phyloP scores from a whole-genome alignment of 1,140 invertebrate species.

The Cydia pomonella region DNA sequence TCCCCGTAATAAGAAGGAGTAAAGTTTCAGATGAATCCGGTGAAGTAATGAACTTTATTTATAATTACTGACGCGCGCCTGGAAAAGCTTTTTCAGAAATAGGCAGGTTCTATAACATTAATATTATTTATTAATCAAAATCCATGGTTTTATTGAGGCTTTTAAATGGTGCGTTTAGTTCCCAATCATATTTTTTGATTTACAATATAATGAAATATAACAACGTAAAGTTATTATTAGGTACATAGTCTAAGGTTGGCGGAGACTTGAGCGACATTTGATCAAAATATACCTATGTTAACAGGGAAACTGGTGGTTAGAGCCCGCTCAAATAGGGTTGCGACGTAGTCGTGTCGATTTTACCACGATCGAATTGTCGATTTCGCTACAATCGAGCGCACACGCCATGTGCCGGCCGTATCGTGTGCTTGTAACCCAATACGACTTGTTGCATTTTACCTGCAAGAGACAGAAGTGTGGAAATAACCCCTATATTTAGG shows the following conservation, averaged over 20 bases:
- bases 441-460: slow-evolving; percentile 50
- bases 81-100: not conserved
- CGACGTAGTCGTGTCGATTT: slow-evolving; percentile 54
- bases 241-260: too few species aligned
- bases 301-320: slow-evolving; percentile 27
- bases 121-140: too few species aligned
- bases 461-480: slow-evolving; percentile 36
- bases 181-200: too few species aligned
- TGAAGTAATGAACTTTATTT: slow-evolving; percentile 49
- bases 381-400: slow-evolving; percentile 64
- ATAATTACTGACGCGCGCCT: slow-evolving; percentile 43
- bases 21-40: slow-evolving; percentile 48
- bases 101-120: not conserved
- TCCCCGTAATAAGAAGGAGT: slow-evolving; percentile 45
- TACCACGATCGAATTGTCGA: slow-evolving; percentile 64
- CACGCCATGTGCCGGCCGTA: slow-evolving; percentile 63
- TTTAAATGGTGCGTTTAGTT: not conserved
- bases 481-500: slow-evolving; percentile 14
- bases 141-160: too few species aligned
- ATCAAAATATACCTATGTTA: slow-evolving; percentile 5
- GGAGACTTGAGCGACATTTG: not conserved
- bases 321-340: slow-evolving; percentile 32
- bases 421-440: slow-evolving; percentile 64
- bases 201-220: too few species aligned
- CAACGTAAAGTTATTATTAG: too few species aligned